Conservation (phyloP, 2,113 vertebrate genomes). For the Brachyistius frenatus region DNA sequence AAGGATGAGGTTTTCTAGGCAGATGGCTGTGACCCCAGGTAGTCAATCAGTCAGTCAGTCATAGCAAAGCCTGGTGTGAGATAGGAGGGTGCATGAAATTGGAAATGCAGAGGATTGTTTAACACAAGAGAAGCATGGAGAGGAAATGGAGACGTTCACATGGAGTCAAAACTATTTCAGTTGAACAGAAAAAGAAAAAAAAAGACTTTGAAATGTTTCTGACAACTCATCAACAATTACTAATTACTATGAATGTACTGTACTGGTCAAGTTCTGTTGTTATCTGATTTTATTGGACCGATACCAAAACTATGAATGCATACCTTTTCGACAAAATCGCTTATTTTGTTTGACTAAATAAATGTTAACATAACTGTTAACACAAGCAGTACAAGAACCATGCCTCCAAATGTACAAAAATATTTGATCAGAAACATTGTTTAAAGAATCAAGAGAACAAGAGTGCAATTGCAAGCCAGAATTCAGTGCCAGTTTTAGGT, state of each 20-base stretch:
- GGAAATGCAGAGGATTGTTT: constrained; percentile 27
- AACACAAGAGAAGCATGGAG: background rate
- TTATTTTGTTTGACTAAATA: too few species aligned
- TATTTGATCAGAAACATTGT: background rate
- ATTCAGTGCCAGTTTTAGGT: constrained; percentile 1
- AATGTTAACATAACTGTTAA: background rate
- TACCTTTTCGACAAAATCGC: background rate
- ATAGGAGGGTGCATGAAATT: background rate
- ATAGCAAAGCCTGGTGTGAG: constrained; percentile 38
- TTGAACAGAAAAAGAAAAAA: background rate
- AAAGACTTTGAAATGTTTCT: background rate
- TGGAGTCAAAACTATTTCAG: background rate
- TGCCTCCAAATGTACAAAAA: background rate
- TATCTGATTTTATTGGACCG: background rate
- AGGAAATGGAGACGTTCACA: background rate
- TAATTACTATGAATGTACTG: background rate
- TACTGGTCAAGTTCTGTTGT: background rate
- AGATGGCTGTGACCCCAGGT: constrained; percentile 74
- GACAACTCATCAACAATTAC: background rate
- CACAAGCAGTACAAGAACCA: background rate
- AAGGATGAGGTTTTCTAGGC: constrained; percentile 52
- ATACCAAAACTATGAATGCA: background rate
- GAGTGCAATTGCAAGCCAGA: background rate
- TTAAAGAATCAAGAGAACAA: background rate
- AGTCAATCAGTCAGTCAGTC: constrained; percentile 62